Evolutionary conservation across 2,888 invertebrate species (phyloP).

Genomic region (Stenoptilia bipunctidactyla): DNA sequence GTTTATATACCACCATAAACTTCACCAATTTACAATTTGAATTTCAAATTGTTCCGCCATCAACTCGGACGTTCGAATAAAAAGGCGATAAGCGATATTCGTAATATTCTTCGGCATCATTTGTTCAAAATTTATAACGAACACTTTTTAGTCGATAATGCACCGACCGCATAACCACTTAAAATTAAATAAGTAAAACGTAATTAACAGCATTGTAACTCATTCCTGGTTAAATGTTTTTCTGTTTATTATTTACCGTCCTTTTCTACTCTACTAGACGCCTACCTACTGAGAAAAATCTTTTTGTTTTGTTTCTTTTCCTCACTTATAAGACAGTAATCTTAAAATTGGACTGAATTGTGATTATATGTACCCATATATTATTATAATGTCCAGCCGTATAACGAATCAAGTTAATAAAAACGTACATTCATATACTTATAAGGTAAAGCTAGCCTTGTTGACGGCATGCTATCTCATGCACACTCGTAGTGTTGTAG

Average conservation of each 20-base stretch:
- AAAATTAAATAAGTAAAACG: not conserved
- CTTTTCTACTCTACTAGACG: not conserved
- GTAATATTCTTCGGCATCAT: not conserved
- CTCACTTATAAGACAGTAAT: slow-evolving; percentile 23
- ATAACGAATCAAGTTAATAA: slow-evolving; percentile 65
- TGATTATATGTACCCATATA: slow-evolving; percentile 49
- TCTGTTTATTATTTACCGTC: not conserved
- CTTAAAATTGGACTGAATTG: slow-evolving; percentile 38
- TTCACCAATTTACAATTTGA: slow-evolving; percentile 15
- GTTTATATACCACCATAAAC: slow-evolving; percentile 10
- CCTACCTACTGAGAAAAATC: slow-evolving; percentile 10
- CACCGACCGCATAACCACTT: not conserved
- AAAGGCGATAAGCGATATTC: slow-evolving; percentile 3
- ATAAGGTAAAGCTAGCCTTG: slow-evolving; percentile 65
- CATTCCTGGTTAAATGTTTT: not conserved
- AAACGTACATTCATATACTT: slow-evolving; percentile 63
- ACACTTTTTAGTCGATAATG: not conserved
- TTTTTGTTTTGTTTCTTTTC: not conserved
- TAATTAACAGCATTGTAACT: not conserved
- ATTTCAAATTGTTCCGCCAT: slow-evolving; percentile 17
- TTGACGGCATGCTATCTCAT: slow-evolving; percentile 46
- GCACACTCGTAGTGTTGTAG: slow-evolving; percentile 32
- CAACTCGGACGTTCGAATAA: slow-evolving; percentile 16
- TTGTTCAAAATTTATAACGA: not conserved
- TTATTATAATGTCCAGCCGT: slow-evolving; percentile 59